These are phyloP conservation scores for Pimephales promelas DNA, from an alignment of 2,113 vertebrate genomes.

Conservation along the genomic window DNA sequence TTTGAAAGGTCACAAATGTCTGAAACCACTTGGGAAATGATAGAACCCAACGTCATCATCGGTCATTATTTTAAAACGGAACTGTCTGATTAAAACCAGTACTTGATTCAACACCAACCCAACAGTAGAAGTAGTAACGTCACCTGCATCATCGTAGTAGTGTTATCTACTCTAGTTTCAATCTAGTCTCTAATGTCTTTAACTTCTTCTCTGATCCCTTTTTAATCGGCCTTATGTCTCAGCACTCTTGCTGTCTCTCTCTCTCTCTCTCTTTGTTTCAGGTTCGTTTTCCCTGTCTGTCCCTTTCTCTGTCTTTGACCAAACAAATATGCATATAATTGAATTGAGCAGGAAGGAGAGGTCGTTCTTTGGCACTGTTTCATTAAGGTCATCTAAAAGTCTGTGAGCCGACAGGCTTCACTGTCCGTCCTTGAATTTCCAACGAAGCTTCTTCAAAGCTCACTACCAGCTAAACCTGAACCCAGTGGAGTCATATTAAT, in stretches of 20 bases:
- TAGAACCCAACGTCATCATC: background rate
- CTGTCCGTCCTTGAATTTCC: background rate
- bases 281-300: background rate
- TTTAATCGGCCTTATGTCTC: conserved; percentile 6
- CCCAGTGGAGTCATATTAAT: background rate
- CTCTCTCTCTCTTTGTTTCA: background rate
- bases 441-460: background rate
- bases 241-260: conserved; percentile 3
- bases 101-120: background rate
- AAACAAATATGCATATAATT: background rate
- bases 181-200: conserved; percentile 10
- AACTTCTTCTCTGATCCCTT: conserved; percentile 14
- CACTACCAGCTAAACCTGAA: background rate
- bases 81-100: background rate
- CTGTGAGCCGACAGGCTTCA: no score
- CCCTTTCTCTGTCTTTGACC: background rate
- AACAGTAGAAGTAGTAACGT: background rate
- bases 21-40: background rate
- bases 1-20: background rate
- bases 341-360: conserved; percentile 15
- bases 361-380: background rate
- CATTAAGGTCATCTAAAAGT: conserved; percentile 11
- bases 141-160: background rate
- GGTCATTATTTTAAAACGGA: background rate
- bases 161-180: background rate